These are phyloP conservation scores for Margaritifera margaritifera DNA, from an alignment of 2,888 invertebrate species.

Conservation along the genomic window DNA sequence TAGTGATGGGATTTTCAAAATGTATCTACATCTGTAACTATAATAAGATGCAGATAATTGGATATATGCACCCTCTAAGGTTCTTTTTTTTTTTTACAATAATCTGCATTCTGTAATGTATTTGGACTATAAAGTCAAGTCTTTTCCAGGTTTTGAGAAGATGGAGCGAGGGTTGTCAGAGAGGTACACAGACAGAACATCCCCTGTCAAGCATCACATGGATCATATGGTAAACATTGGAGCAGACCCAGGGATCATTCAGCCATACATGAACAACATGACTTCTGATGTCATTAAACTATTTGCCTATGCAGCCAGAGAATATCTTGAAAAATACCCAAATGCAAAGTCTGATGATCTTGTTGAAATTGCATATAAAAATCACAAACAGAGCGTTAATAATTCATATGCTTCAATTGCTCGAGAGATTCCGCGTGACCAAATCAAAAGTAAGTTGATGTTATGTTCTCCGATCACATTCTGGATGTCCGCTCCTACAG, in stretches of 20 bases:
- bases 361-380: constrained; percentile 62
- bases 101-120: too few species aligned
- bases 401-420: constrained; percentile 63
- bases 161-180: constrained; percentile 66
- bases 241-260: constrained; percentile 56
- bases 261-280: constrained; percentile 59
- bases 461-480: constrained; percentile 66
- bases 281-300: constrained; percentile 68
- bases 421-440: constrained; percentile 39
- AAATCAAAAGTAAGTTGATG: constrained; percentile 48
- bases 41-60: too few species aligned
- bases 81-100: too few species aligned
- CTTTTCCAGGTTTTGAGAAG: constrained; percentile 65
- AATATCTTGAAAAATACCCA: constrained; percentile 61
- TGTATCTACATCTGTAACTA: too few species aligned
- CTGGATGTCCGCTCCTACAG: constrained; percentile 82
- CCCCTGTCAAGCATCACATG: constrained; percentile 63
- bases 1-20: too few species aligned
- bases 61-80: too few species aligned
- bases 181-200: constrained; percentile 59
- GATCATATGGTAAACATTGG: constrained; percentile 63
- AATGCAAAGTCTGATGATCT: constrained; percentile 49
- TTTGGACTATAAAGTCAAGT: neutral
- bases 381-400: constrained; percentile 61
- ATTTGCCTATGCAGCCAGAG: constrained; percentile 67